phyloP scores from a whole-genome alignment of 2,113 vertebrate species.

The Hippocampus abdominalis region DNA sequence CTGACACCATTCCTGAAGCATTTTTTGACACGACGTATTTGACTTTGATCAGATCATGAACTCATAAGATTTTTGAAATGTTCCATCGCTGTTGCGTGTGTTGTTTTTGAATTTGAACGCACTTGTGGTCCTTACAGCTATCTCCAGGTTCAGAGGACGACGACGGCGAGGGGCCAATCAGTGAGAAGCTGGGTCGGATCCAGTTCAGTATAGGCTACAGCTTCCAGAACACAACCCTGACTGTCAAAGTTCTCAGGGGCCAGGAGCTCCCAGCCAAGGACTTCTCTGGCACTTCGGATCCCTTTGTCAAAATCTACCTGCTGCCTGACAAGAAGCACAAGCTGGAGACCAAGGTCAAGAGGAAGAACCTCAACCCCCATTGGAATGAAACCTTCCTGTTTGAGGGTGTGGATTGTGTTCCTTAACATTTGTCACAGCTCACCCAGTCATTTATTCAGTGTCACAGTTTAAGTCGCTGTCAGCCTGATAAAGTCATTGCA shows the following conservation, averaged over 20 bases:
- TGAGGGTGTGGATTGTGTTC: slow-evolving; percentile 77
- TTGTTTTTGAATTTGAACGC: slow-evolving; percentile 27
- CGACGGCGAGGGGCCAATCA: slow-evolving; percentile 84
- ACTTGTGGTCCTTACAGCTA: slow-evolving; percentile 79
- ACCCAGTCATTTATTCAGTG: neutral
- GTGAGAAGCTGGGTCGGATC: slow-evolving; percentile 95
- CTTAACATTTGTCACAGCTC: neutral
- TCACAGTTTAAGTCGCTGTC: neutral
- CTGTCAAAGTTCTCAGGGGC: slow-evolving; percentile 94
- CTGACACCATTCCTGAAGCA: neutral
- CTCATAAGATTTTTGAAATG: slow-evolving; percentile 3
- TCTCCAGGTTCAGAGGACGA: slow-evolving; percentile 96
- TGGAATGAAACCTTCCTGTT: slow-evolving; percentile 99
- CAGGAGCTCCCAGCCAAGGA: slow-evolving; percentile 97
- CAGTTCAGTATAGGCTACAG: slow-evolving; percentile 99
- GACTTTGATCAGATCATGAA: neutral
- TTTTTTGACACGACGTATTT: neutral
- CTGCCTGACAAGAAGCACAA: slow-evolving; percentile 99
- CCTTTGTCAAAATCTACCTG: slow-evolving; percentile 98
- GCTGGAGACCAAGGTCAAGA: slow-evolving; percentile 98
- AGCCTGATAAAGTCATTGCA: neutral
- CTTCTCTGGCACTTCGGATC: slow-evolving; percentile 97
- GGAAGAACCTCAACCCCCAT: slow-evolving; percentile 97
- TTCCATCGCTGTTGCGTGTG: neutral
- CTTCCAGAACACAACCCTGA: slow-evolving; percentile 97